Evolutionary conservation across 2,888 invertebrate genomes (phyloP), one percentile per base, ranked within the genome.

Genomic region (Crocallis elinguaria): DNA sequence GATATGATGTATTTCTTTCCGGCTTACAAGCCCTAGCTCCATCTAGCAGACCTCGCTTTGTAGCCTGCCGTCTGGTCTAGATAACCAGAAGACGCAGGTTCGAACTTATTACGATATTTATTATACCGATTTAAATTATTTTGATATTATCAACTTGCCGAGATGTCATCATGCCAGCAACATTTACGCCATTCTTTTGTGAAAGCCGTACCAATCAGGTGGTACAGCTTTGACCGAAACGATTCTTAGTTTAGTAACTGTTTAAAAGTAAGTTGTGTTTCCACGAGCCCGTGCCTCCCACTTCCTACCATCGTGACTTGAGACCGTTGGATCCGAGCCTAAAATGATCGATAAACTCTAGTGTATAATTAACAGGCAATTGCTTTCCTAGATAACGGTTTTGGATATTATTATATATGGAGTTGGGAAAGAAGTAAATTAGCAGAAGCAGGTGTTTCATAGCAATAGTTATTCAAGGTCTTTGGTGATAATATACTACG

Each of bases 331-430:
- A 69, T 73, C 66, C 58, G 53, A 60, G 67, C 67, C 69, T 66
- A 75, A 77, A 82, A 79, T 74, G 74, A 75, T 73, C 78, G 77
- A 81, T 79, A 78, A 76, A 82, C 72, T 69, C 71, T 37, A 59
- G 62, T 73, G 71, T 71, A 71, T 80, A 81, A 83, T 84, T 84
- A 80, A 73, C 71, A 65, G 69, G 68, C 71, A 75, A 78, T 79
- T 72, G 69, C 72, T 63, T 60, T 62, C 43, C 60, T 62, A 73
- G 75, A 74, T 76, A 77, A 67, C 65, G 49, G 50, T 56, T 60
- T 55, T 46, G 42, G 51, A 49, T n/a, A n/a, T n/a, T 58, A 52
- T 58, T 58, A 53, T 60, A 50, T 60, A 49, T 39, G 21, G 38
- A 16, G 14, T n/a, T 11, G 17, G 17, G 7, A 29, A 44, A 33